Conservation (phyloP, 2,113 vertebrate species). For the Tupaia chinensis region DNA sequence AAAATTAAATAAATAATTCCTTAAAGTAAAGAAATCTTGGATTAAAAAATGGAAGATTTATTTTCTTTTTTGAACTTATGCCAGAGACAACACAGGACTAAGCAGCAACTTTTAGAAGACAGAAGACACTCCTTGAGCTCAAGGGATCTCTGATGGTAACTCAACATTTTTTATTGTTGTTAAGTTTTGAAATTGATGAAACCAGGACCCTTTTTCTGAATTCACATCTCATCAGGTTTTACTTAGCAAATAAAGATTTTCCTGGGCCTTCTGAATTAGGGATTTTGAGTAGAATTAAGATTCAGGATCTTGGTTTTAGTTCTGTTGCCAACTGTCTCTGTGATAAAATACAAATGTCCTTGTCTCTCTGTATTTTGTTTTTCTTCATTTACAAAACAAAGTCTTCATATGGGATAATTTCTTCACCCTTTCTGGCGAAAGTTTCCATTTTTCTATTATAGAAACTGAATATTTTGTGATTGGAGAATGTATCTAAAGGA, state of each 20-base stretch:
- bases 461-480: background rate
- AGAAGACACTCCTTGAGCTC: background rate
- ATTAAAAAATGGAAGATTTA: background rate
- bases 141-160: background rate
- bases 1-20: too few species aligned
- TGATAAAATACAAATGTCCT: too few species aligned
- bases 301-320: background rate
- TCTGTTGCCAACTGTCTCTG: rapidly evolving
- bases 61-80: background rate
- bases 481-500: background rate
- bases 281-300: background rate
- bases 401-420: background rate
- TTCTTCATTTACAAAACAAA: background rate
- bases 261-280: too few species aligned
- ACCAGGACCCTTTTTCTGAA: rapidly evolving
- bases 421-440: background rate
- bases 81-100: background rate
- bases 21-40: too few species aligned
- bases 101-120: background rate
- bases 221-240: background rate
- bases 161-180: background rate
- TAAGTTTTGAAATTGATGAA: background rate
- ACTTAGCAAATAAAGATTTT: background rate
- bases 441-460: background rate
- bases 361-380: rapidly evolving